phyloP scores from a whole-genome alignment of 2,113 vertebrate species.

The rabbit (Oryctolagus cuniculus) region DNA sequence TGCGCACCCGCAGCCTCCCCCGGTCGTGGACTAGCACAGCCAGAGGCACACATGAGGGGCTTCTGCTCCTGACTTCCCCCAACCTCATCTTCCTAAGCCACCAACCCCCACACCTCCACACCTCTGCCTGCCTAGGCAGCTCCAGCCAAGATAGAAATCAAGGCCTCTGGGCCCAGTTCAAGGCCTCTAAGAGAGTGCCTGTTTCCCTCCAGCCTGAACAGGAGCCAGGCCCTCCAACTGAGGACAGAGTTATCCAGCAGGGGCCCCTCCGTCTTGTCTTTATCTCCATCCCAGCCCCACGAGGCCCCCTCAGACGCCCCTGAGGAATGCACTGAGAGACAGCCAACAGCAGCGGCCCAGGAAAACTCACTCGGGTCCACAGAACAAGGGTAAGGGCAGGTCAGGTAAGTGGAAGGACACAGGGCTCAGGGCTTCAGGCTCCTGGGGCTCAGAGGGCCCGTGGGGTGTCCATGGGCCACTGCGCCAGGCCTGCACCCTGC shows the following conservation, averaged over 20 bases:
- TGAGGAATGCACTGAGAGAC: not conserved
- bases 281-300: not conserved
- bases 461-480: not conserved
- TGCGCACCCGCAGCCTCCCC: not conserved
- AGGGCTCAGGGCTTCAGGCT: not conserved
- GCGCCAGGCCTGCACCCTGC: not conserved
- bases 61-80: not conserved
- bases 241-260: not conserved
- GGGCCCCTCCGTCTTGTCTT: not conserved
- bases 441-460: not conserved
- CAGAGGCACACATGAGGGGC: not conserved
- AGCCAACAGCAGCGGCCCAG: not conserved
- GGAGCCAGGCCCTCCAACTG: constrained; percentile 30
- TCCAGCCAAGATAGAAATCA: constrained; percentile 56
- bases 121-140: constrained; percentile 71
- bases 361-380: not conserved
- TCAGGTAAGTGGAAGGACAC: not conserved
- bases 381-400: rapidly evolving
- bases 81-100: not conserved
- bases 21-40: not conserved
- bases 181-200: constrained; percentile 24
- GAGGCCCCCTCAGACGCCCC: not conserved
- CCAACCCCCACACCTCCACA: not conserved
- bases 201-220: constrained; percentile 40
- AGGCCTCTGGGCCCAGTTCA: constrained; percentile 53